These are phyloP conservation scores for Drosophila gaucha DNA, from an alignment of 2,888 invertebrate species.

Conservation along the genomic window DNA sequence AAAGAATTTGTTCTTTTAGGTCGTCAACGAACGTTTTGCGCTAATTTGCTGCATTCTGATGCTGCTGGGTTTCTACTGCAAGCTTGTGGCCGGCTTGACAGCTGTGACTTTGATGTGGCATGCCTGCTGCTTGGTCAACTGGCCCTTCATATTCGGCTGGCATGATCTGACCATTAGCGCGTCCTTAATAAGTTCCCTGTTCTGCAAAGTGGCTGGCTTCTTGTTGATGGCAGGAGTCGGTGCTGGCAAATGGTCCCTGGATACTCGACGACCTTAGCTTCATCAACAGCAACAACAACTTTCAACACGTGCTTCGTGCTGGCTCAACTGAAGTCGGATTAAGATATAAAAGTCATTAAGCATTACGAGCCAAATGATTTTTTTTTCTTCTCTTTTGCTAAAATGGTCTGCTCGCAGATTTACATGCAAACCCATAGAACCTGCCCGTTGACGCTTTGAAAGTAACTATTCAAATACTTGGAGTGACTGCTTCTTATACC, in stretches of 20 bases:
- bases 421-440: constrained; percentile 35
- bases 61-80: constrained; percentile 32
- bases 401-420: constrained; percentile 34
- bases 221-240: constrained; percentile 42
- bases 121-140: neutral
- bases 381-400: constrained; percentile 6
- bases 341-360: constrained; percentile 56
- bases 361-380: constrained; percentile 25
- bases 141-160: constrained; percentile 35
- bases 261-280: constrained; percentile 9
- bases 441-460: neutral
- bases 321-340: constrained; percentile 32
- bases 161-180: constrained; percentile 35
- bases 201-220: constrained; percentile 34
- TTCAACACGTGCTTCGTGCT: neutral
- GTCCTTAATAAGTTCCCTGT: constrained; percentile 13
- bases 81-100: constrained; percentile 5
- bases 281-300: constrained; percentile 12
- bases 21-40: constrained; percentile 7
- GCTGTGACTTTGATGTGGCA: constrained; percentile 17
- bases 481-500: constrained; percentile 21
- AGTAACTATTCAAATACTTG: constrained; percentile 27
- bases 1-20: neutral
- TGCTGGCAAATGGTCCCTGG: constrained; percentile 53
- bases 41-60: constrained; percentile 5